These are phyloP conservation scores for Platycercus adscitus DNA, from an alignment of 2,113 vertebrate species.

Conservation along the genomic window DNA sequence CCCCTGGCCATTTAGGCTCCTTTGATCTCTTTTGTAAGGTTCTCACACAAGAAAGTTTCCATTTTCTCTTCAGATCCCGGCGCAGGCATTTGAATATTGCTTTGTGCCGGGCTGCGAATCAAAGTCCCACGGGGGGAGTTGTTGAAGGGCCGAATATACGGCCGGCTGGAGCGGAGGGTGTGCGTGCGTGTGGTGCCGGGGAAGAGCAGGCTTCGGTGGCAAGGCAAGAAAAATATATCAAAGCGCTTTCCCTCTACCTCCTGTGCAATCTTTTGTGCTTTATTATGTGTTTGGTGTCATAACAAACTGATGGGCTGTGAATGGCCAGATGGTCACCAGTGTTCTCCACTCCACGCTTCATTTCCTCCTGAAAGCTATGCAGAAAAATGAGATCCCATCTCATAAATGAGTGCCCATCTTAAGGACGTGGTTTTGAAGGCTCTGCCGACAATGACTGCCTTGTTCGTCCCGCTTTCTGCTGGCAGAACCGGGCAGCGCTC, in stretches of 20 bases:
- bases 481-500: neutral
- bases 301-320: constrained; percentile 70
- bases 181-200: neutral
- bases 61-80: constrained; percentile 36
- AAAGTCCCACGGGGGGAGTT: constrained; percentile 28
- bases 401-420: constrained; percentile 56
- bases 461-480: constrained; percentile 6
- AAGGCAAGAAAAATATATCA: constrained; percentile 35
- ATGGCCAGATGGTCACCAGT: constrained; percentile 73
- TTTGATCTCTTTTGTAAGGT: constrained; percentile 68
- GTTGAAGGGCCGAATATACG: neutral
- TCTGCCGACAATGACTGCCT: constrained; percentile 51
- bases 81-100: constrained; percentile 47
- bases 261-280: constrained; percentile 55
- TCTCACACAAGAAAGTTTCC: constrained; percentile 61
- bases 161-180: neutral
- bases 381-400: constrained; percentile 72
- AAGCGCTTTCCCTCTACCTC: constrained; percentile 55
- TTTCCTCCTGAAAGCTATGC: constrained; percentile 71
- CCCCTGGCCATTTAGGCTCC: constrained; percentile 46
- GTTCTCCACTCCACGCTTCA: constrained; percentile 59
- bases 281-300: constrained; percentile 69
- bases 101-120: constrained; percentile 21
- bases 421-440: constrained; percentile 41
- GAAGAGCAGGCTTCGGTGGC: constrained; percentile 29